These are phyloP conservation scores for Rattus rattus DNA, from an alignment of 2,113 vertebrate species.

Conservation along the genomic window DNA sequence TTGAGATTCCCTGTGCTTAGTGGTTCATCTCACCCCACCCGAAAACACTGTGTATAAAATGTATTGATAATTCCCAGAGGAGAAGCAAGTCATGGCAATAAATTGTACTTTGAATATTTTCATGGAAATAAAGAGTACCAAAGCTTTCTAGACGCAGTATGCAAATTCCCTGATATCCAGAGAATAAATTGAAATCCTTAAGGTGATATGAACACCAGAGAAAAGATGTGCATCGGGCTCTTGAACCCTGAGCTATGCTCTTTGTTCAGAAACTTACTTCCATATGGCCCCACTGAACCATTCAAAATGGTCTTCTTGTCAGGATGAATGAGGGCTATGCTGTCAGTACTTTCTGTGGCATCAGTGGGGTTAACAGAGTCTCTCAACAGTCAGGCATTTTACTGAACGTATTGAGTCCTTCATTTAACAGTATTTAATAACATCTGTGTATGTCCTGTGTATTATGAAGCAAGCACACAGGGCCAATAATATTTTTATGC, in stretches of 20 bases:
- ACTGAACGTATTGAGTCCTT: slow-evolving; percentile 28
- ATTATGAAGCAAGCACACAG: slow-evolving; percentile 68
- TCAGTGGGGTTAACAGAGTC: slow-evolving; percentile 40
- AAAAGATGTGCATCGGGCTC: not conserved
- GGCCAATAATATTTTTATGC: slow-evolving; percentile 76
- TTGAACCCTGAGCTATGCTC: not conserved
- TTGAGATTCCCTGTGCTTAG: not conserved
- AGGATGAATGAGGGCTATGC: not conserved
- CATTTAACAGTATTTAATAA: slow-evolving; percentile 72
- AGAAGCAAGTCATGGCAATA: not conserved
- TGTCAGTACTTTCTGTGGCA: not conserved
- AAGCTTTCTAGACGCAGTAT: not conserved
- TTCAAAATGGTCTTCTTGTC: not conserved
- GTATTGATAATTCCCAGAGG: not conserved
- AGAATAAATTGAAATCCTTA: not conserved
- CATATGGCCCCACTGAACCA: not conserved
- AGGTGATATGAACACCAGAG: not conserved
- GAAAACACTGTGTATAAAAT: not conserved
- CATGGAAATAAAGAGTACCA: not conserved
- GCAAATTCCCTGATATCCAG: not conserved
- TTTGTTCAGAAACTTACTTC: not conserved
- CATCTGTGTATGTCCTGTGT: slow-evolving; percentile 34
- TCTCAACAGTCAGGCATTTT: slow-evolving; percentile 10
- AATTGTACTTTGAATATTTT: not conserved
- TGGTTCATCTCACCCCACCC: not conserved